These are phyloP conservation scores for Pyrrhura leucotis DNA, from an alignment of 2,797 vertebrate species.

Conservation along the genomic window DNA sequence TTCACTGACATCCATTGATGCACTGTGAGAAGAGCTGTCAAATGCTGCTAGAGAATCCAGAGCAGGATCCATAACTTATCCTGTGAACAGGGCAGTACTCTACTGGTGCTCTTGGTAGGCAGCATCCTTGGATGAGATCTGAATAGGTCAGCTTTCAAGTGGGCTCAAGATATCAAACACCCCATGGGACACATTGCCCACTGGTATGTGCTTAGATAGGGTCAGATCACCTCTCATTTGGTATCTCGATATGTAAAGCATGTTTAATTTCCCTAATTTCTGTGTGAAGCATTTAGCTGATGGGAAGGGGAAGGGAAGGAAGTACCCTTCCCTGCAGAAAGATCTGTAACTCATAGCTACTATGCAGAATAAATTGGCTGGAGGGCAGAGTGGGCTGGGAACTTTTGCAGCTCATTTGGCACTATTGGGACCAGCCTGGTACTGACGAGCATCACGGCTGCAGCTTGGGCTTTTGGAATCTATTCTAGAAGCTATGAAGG, in stretches of 20 bases:
- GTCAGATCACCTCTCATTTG: background rate
- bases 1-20: background rate
- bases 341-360: background rate
- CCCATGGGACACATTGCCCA: background rate
- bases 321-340: background rate
- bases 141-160: background rate
- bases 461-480: background rate
- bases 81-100: background rate
- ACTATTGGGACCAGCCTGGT: background rate
- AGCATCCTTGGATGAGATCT: background rate
- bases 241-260: background rate
- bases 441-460: background rate
- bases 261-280: background rate
- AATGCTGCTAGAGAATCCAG: background rate
- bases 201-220: background rate
- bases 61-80: background rate
- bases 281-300: background rate
- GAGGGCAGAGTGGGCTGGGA: background rate
- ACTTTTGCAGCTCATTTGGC: background rate
- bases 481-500: background rate
- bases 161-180: background rate
- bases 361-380: background rate
- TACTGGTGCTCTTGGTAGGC: background rate
- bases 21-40: background rate
- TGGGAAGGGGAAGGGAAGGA: rapidly evolving